These are phyloP conservation scores for Latrodectus elegans DNA, from an alignment of 2,888 invertebrate species.

Conservation along the genomic window DNA sequence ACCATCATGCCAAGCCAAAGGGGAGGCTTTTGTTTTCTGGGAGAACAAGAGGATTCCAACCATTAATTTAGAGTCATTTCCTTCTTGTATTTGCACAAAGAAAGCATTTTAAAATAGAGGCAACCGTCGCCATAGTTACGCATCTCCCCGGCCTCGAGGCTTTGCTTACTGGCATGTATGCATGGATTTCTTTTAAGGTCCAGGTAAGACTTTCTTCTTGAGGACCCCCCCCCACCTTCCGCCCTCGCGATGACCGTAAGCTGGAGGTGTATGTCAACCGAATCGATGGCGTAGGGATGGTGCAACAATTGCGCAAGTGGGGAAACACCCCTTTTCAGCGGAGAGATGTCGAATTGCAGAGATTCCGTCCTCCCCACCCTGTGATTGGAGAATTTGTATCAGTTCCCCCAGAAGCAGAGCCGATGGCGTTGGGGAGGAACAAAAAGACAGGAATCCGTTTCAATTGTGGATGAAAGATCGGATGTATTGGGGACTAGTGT, in stretches of 20 bases:
- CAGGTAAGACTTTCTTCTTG: constrained; percentile 36
- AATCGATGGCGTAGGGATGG: constrained; percentile 17
- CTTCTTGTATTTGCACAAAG: constrained; percentile 66
- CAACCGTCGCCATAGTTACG: constrained; percentile 56
- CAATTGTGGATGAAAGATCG: constrained; percentile 9
- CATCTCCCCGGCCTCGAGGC: constrained; percentile 28
- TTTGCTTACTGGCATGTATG: constrained; percentile 29
- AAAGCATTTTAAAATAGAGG: constrained; percentile 64
- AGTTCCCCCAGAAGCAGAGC: constrained; percentile 8
- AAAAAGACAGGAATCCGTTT: constrained; percentile 1
- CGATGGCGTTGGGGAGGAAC: background rate
- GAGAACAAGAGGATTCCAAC: constrained; percentile 52
- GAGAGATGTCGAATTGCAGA: background rate
- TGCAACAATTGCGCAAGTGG: constrained; percentile 21
- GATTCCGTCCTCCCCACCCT: background rate
- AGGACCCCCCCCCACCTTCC: background rate
- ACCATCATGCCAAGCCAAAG: constrained; percentile 54
- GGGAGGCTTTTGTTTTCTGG: constrained; percentile 56
- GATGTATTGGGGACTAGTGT: constrained; percentile 32
- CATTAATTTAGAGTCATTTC: constrained; percentile 69
- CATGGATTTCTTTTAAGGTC: constrained; percentile 38
- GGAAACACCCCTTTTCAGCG: background rate
- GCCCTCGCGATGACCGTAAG: constrained; percentile 46
- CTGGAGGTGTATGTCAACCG: constrained; percentile 41
- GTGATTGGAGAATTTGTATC: constrained; percentile 9